Percentiles rank a stretch among this genome's conserved stretches.
Evolutionary conservation across 2,113 vertebrate species (phyloP).

Genomic region (Elephas maximus): DNA sequence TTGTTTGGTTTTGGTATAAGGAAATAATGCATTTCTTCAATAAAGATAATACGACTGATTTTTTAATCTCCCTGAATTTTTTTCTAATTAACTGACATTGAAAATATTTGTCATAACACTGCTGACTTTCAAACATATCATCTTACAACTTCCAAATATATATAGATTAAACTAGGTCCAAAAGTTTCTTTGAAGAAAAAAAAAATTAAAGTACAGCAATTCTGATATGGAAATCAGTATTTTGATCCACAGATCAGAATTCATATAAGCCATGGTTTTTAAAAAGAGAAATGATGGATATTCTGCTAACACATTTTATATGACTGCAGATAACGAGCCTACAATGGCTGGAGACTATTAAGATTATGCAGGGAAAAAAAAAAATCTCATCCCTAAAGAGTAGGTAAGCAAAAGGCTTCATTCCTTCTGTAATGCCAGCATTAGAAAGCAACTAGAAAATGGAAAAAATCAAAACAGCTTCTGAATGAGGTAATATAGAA

Average conservation of each 20-base stretch:
- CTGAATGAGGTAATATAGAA: constrained; percentile 78
- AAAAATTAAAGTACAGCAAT: background rate
- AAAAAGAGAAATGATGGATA: constrained; percentile 4
- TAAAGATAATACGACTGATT: constrained; percentile 3
- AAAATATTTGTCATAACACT: constrained; percentile 18
- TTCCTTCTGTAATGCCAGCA: constrained; percentile 42
- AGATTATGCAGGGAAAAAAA: background rate
- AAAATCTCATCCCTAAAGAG: background rate
- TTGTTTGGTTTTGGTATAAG: background rate
- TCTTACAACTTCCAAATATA: background rate
- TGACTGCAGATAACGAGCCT: constrained; percentile 25
- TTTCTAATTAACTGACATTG: constrained; percentile 6
- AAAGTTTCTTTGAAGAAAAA: constrained; percentile 36
- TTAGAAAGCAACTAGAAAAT: constrained; percentile 68
- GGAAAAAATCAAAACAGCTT: constrained; percentile 78
- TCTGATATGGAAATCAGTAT: constrained; percentile 40
- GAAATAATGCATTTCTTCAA: constrained; percentile 14
- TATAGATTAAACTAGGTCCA: background rate
- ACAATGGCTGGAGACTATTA: background rate
- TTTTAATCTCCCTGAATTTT: background rate
- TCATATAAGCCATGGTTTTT: background rate
- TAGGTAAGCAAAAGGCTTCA: constrained; percentile 15
- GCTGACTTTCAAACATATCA: background rate
- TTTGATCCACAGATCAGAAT: constrained; percentile 15
- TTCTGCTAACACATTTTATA: constrained; percentile 22